Percentiles rank a stretch among this genome's conserved stretches.
Evolutionary conservation across 2,113 vertebrate genomes (phyloP).

Genomic region (Panthera leo): DNA sequence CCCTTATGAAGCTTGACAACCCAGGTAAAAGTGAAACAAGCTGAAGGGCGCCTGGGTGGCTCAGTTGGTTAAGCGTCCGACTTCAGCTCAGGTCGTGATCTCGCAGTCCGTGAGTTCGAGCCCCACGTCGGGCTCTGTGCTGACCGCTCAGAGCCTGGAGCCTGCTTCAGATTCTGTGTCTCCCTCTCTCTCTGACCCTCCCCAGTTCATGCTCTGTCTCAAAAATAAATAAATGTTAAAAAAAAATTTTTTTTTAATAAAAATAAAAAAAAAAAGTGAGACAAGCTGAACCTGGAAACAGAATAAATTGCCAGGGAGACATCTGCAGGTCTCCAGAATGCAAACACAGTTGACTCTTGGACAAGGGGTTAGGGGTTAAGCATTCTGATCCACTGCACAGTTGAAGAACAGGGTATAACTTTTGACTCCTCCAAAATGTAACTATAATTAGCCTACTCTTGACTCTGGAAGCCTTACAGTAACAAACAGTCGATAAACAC

Average conservation of each 20-base stretch:
- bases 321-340: background rate
- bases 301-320: background rate
- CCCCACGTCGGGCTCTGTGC: too few species aligned
- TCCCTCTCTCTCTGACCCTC: too few species aligned
- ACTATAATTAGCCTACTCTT: background rate
- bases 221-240: too few species aligned
- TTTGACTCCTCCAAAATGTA: background rate
- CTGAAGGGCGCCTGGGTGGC: background rate
- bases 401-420: background rate
- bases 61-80: too few species aligned
- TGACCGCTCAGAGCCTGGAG: too few species aligned
- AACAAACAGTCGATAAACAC: background rate
- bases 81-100: too few species aligned
- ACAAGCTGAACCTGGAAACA: background rate
- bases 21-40: background rate
- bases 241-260: too few species aligned
- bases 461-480: background rate
- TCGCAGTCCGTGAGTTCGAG: too few species aligned
- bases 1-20: background rate
- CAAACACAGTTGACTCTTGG: background rate
- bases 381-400: background rate
- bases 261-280: background rate
- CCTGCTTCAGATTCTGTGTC: too few species aligned
- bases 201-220: too few species aligned
- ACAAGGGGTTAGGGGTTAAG: background rate